Percentiles rank a stretch among this genome's conserved stretches.
These are phyloP conservation scores for Heliothis subflexa DNA, from an alignment of 1,140 invertebrate species.

Conservation along the genomic window DNA sequence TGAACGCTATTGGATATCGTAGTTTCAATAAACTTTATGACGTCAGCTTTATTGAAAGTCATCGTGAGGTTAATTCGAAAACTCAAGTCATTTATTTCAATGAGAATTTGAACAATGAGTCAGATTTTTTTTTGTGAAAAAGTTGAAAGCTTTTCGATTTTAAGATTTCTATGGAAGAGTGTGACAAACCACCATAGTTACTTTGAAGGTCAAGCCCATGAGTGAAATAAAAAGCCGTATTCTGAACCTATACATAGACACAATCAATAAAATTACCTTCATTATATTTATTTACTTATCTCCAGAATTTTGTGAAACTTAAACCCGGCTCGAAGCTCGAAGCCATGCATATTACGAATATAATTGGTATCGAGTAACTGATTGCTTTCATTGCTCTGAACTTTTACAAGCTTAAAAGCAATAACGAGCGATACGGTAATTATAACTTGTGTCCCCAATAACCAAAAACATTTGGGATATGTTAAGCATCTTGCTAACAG, in stretches of 20 bases:
- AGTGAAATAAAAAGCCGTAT: too few species aligned
- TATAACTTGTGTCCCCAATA: constrained; percentile 5
- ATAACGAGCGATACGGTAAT: constrained; percentile 14
- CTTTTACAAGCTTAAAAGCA: constrained; percentile 3
- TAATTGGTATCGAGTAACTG: constrained; percentile 21
- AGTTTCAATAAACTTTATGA: neutral
- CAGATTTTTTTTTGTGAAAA: too few species aligned
- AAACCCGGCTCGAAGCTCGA: constrained; percentile 13
- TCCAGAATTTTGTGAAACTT: neutral
- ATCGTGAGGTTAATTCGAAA: too few species aligned
- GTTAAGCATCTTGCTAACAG: neutral
- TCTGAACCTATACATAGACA: too few species aligned
- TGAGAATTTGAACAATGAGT: too few species aligned
- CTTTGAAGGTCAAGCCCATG: too few species aligned
- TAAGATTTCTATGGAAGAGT: too few species aligned
- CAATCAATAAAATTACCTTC: too few species aligned
- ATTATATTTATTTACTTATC: neutral
- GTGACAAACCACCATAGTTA: too few species aligned
- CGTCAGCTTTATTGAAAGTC: neutral
- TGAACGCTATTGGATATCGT: neutral
- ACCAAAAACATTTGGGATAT: neutral
- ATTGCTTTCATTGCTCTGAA: constrained; percentile 11
- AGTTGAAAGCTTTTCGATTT: too few species aligned
- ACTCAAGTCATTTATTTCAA: too few species aligned
- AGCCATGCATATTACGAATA: constrained; percentile 13